These are phyloP conservation scores for Phymorhynchus buccinoides DNA, from an alignment of 1,140 invertebrate genomes.

Conservation along the genomic window DNA sequence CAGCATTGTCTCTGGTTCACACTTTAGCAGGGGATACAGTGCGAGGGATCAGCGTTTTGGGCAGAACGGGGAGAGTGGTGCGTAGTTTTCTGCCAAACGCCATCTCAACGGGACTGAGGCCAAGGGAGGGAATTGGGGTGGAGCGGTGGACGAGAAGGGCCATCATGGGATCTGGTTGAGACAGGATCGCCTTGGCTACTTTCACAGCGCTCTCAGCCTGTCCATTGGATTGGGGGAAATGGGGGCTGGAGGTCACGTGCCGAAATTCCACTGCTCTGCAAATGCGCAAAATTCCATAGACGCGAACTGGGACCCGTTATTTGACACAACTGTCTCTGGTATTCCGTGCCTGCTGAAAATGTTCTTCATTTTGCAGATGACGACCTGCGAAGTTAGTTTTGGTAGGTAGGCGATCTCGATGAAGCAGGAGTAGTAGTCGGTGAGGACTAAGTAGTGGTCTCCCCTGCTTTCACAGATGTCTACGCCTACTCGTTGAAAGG, in stretches of 20 bases:
- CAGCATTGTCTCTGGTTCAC: too few relatives aligned
- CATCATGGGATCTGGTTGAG: too few relatives aligned
- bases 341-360: neutral
- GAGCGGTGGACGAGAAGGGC: too few relatives aligned
- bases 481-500: neutral
- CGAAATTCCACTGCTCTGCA: neutral
- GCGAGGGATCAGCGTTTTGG: too few relatives aligned
- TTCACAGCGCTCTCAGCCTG: neutral
- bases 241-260: neutral
- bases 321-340: neutral
- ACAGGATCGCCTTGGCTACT: too few relatives aligned
- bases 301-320: neutral
- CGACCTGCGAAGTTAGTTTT: neutral
- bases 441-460: neutral
- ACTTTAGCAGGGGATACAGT: too few relatives aligned
- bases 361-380: neutral
- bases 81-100: too few relatives aligned
- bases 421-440: neutral
- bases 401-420: neutral
- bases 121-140: too few relatives aligned
- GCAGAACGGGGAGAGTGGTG: too few relatives aligned
- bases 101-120: too few relatives aligned
- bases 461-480: neutral
- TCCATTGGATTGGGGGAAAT: neutral
- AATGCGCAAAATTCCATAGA: neutral